Percentiles rank a stretch among this genome's conserved stretches.
phyloP scores from a whole-genome alignment of 2,113 vertebrate species.

The Syngnathus floridae region DNA sequence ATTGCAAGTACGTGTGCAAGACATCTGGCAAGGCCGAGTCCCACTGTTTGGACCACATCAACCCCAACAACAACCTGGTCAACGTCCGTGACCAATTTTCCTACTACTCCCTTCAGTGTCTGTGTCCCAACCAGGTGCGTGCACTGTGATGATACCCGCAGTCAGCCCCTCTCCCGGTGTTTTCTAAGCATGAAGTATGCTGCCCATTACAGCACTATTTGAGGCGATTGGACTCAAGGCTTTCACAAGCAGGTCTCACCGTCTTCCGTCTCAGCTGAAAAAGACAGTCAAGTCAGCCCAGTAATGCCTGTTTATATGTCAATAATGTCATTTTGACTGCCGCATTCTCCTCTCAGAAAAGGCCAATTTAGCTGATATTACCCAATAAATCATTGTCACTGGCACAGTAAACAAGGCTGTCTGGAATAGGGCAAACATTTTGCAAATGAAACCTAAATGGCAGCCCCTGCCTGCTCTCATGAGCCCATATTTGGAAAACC shows the following conservation, averaged over 20 bases:
- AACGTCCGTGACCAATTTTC: slow-evolving; percentile 97
- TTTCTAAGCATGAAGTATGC: slow-evolving; percentile 67
- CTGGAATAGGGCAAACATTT: slow-evolving; percentile 71
- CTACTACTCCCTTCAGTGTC: slow-evolving; percentile 97
- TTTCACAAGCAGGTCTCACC: slow-evolving; percentile 55
- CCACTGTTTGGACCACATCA: slow-evolving; percentile 99
- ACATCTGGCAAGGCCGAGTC: slow-evolving; percentile 98
- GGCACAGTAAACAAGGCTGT: slow-evolving; percentile 71
- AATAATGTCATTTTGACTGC: slow-evolving; percentile 75
- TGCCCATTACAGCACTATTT: slow-evolving; percentile 67
- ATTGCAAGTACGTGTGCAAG: slow-evolving; percentile 99
- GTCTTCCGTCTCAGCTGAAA: slow-evolving; percentile 61
- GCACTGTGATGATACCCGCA: slow-evolving; percentile 35
- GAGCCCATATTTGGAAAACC: slow-evolving; percentile 69
- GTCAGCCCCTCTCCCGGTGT: slow-evolving; percentile 42
- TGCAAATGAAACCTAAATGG: slow-evolving; percentile 70
- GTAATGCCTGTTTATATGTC: slow-evolving; percentile 75
- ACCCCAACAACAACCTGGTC: slow-evolving; percentile 94
- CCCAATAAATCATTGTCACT: slow-evolving; percentile 75
- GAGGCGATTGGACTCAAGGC: slow-evolving; percentile 69
- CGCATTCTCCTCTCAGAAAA: slow-evolving; percentile 73
- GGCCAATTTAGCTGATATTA: slow-evolving; percentile 75
- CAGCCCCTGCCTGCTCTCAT: slow-evolving; percentile 65
- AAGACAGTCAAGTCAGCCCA: slow-evolving; percentile 69
- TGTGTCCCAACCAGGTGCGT: slow-evolving; percentile 96